Base-by-base conservation (phyloP, 2,113 vertebrate genomes). In the Collichthys lucidus region DNA sequence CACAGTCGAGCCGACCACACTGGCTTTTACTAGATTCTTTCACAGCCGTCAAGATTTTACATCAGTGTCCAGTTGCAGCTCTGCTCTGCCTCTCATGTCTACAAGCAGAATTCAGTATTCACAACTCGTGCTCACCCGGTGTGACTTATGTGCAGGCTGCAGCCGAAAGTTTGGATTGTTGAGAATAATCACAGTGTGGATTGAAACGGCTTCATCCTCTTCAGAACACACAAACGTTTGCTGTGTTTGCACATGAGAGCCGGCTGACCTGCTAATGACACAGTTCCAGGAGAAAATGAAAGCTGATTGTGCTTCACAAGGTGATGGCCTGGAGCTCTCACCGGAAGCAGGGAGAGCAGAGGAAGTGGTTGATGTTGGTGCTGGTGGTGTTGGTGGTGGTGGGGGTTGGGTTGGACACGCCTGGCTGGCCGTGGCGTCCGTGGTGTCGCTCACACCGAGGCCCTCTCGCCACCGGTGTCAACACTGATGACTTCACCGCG, bases 381-480 rank as follows among this genome's bases (percentile, higher is more conserved):
- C 6, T 8, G 16, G n/a, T 7, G 62, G 83, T 83, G 77, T 87
- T 87, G 82, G 74, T 80, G 73, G 71, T 61, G 24, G 14, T 17
- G 70, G 49, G 40, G 57, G 50, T 57, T 14, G 65, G 31, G 63
- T 26, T 11, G 84, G 72, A 68, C 68, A 85, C 77, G 84, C 78
- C 89, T 86, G 83, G 74, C 79, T 80, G 67, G 82, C 80, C 35
- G 79, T 76, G 80, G 90, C 80, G 84, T 74, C 83, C 69, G 26
- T 0, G 29, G 83, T 84, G 87, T 90, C 90, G 79, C 83, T 92
- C 86, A 76, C 77, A 84, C 89, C 57, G 90, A 84, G 74, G 88
- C 90, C 91, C 88, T 86, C 84, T 90, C 88, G 86, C 91, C 91
- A 79, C 83, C 62, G 59, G 85, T 95, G 95, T 94, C 95, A 95